Percentiles rank a stretch among this genome's conserved stretches.
Conservation (phyloP, 2,797 vertebrate genomes). For the Alcedo atthis region DNA sequence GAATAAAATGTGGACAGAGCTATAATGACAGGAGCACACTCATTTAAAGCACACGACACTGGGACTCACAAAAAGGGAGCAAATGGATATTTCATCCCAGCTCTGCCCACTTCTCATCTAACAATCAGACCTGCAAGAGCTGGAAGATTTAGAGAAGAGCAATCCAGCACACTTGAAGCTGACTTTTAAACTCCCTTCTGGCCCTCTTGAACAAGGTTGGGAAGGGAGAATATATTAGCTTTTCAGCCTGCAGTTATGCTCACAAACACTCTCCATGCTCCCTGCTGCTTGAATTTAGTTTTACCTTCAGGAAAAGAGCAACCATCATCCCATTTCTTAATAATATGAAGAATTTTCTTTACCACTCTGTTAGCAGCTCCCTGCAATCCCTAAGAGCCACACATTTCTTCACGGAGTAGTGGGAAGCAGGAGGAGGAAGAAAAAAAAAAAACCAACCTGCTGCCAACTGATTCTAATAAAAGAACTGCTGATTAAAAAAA, state of each 20-base stretch:
- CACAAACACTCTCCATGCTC: slow-evolving; percentile 6
- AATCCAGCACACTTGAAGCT: not conserved
- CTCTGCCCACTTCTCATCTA: not conserved
- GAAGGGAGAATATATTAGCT: not conserved
- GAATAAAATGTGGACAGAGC: not conserved
- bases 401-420: not conserved
- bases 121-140: not conserved
- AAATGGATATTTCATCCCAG: not conserved
- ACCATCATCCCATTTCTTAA: not conserved
- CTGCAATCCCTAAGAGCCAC: not conserved
- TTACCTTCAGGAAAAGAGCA: slow-evolving; percentile 38
- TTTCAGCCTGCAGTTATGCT: not conserved
- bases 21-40: not conserved
- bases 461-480: not conserved
- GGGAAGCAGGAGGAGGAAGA: not conserved
- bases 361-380: not conserved
- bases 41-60: not conserved
- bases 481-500: not conserved
- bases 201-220: not conserved
- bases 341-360: not conserved
- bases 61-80: not conserved
- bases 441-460: not conserved
- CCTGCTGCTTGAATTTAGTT: slow-evolving; percentile 46
- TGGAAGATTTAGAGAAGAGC: not conserved
- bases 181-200: not conserved